These are phyloP conservation scores for Trichosurus vulpecula DNA, from an alignment of 2,797 vertebrate genomes.

Conservation along the genomic window DNA sequence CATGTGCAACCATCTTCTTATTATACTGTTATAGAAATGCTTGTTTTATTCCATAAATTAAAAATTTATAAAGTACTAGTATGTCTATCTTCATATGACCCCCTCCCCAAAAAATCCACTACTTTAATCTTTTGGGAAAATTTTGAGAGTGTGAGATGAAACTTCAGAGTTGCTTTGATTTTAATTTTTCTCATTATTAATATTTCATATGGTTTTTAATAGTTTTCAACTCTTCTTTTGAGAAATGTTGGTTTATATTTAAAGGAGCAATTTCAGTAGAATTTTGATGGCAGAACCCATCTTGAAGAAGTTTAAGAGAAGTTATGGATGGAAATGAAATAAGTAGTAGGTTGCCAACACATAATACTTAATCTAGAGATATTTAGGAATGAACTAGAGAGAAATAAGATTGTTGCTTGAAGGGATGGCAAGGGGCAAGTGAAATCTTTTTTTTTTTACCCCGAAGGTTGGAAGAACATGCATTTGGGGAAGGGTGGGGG, in stretches of 20 bases:
- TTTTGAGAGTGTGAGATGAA: neutral
- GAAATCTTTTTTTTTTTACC: neutral
- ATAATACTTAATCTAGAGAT: neutral
- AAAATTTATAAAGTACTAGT: too few species aligned
- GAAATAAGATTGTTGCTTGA: neutral
- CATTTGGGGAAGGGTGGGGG: neutral
- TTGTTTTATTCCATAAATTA: too few species aligned
- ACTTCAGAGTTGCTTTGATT: neutral
- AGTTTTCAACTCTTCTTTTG: neutral
- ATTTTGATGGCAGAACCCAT: neutral
- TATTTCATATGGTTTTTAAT: neutral
- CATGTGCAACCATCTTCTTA: too few species aligned
- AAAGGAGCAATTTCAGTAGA: neutral
- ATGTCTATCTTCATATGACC: neutral
- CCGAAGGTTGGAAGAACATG: neutral
- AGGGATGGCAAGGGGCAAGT: neutral
- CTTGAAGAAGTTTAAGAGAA: neutral
- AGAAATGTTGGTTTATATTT: neutral
- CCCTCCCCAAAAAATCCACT: neutral
- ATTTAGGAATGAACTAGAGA: neutral
- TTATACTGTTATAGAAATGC: too few species aligned
- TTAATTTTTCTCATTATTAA: neutral
- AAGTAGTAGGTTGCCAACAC: neutral
- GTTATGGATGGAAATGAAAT: neutral
- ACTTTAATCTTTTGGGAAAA: neutral